A percentile compares a stretch with the other conserved stretches of the same genome.
Conservation (phyloP, 2,888 invertebrate species). For the Luperina nickerlii region DNA sequence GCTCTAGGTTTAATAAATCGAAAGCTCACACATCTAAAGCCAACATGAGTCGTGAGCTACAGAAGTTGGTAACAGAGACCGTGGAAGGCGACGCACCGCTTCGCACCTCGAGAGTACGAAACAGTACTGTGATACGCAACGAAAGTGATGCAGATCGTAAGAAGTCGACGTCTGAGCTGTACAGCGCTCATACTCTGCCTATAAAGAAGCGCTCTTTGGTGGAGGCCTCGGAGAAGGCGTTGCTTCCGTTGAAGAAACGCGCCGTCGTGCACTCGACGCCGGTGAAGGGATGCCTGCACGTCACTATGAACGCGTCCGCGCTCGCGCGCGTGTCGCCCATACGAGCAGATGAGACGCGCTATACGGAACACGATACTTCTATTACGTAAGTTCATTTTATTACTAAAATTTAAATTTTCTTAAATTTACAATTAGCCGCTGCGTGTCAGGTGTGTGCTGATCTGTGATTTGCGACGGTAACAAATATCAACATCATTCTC, state of each 20-base stretch:
- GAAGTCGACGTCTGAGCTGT: slow-evolving; percentile 72
- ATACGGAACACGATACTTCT: background rate
- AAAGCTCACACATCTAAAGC: slow-evolving; percentile 43
- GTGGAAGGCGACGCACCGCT: slow-evolving; percentile 74
- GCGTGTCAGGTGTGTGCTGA: background rate
- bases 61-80: slow-evolving; percentile 75
- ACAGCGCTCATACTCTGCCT: slow-evolving; percentile 77
- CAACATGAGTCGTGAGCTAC: slow-evolving; percentile 71
- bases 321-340: slow-evolving; percentile 80
- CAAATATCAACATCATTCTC: background rate
- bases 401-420: background rate
- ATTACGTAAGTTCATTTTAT: slow-evolving; percentile 9
- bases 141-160: slow-evolving; percentile 39
- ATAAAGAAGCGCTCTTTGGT: slow-evolving; percentile 81
- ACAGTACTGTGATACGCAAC: slow-evolving; percentile 56
- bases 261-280: slow-evolving; percentile 83
- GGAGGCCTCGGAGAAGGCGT: slow-evolving; percentile 27
- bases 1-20: slow-evolving; percentile 11
- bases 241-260: slow-evolving; percentile 81
- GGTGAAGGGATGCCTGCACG: slow-evolving; percentile 71
- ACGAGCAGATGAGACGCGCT: background rate
- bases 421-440: background rate
- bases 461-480: background rate
- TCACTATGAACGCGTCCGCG: slow-evolving; percentile 71
- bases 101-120: slow-evolving; percentile 66